These are phyloP conservation scores for Pimpla rufipes DNA, from an alignment of 2,888 invertebrate species.

Conservation along the genomic window DNA sequence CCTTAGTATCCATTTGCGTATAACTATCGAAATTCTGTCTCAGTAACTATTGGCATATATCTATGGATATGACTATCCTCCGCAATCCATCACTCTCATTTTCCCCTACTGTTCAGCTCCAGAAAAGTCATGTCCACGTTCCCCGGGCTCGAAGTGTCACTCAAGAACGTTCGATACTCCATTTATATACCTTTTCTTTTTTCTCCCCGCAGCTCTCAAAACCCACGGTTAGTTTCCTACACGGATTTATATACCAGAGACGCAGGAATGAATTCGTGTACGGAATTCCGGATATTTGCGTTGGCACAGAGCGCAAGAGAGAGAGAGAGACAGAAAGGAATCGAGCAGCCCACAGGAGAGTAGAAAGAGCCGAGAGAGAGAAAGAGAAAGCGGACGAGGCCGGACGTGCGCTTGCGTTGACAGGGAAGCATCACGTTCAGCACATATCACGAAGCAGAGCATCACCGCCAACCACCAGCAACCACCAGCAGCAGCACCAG, in stretches of 20 bases:
- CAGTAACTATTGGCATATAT: too few species aligned
- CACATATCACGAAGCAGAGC: constrained; percentile 44
- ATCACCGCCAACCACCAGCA: too few species aligned
- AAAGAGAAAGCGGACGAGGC: not conserved
- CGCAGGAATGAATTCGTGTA: constrained; percentile 45
- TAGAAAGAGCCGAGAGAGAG: not conserved
- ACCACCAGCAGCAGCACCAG: not conserved
- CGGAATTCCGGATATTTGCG: constrained; percentile 53
- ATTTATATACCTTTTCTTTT: too few species aligned
- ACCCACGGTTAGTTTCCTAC: not conserved
- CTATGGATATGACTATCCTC: too few species aligned
- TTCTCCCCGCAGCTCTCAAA: not conserved
- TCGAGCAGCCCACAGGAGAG: too few species aligned
- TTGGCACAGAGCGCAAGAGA: constrained; percentile 36
- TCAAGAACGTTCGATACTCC: too few species aligned
- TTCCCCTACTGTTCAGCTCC: too few species aligned
- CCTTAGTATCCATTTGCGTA: too few species aligned
- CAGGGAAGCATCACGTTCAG: constrained; percentile 59
- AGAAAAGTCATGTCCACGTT: too few species aligned
- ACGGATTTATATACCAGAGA: not conserved
- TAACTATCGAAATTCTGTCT: too few species aligned
- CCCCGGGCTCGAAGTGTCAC: too few species aligned
- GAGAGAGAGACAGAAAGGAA: constrained; percentile 1
- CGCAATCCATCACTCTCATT: too few species aligned
- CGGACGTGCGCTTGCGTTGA: constrained; percentile 52